Base-by-base conservation (phyloP, 2,888 invertebrate genomes). In the Orthosia cruda region DNA sequence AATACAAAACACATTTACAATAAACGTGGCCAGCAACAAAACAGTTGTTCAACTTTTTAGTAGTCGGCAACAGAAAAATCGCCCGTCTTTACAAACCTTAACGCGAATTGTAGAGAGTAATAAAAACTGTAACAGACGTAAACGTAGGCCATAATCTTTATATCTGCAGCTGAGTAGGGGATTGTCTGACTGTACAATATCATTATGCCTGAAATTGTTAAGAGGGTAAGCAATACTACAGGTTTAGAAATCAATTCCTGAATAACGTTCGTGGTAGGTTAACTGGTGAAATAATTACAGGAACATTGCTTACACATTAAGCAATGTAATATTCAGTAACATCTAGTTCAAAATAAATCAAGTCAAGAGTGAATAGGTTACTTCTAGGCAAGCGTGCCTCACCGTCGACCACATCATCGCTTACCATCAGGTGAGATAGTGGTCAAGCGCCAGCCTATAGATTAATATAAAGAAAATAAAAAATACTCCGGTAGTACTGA, bases 121-220 rank as follows among this genome's bases (percentile, higher is more conserved):
- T 83, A 86, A 84, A 84, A n/a, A 66, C 77, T 75, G 79, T 74
- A 77, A 80, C 77, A 74, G 73, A 66, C 79, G 79, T 85, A 85
- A 80, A 82, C 67, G 73, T 59, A 32, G 67, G 67, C 76, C 77
- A 66, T 86, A 77, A 87, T 82, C 73, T 85, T 87, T 86, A 77
- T 77, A 80, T 81, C 71, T 76, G 9, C 55, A 55, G 80, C 80
- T 71, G 80, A 83, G 76, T 82, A 73, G 67, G 79, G 81, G 81
- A 73, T 80, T 72, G 61, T 77, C 59, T 62, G 69, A 54, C 26
- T 23, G 18, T 71, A 71, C 16, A 40, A 32, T 13, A 50, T 49
- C 23, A 71, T 57, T n/a, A 55, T 12, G 40, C n/a, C 15, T 23
- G 11, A 12, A n/a, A 12, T 12, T 40, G 11, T 18, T n/a, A n/a